A percentile compares a stretch with the other conserved stretches of the same genome.
These are phyloP conservation scores for Sorex araneus DNA, from an alignment of 2,113 vertebrate genomes.

Conservation along the genomic window DNA sequence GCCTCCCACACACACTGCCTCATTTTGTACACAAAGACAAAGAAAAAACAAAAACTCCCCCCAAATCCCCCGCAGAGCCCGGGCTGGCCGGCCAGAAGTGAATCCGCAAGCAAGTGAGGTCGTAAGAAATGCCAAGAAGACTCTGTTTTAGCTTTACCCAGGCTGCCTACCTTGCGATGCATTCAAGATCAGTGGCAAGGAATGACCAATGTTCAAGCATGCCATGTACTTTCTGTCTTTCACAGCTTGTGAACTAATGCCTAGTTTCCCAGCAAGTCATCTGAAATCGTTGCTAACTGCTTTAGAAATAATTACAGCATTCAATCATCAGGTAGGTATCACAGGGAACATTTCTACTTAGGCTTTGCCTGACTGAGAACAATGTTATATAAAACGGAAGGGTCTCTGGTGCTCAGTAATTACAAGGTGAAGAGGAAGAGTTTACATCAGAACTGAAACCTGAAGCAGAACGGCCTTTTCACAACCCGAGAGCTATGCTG, in stretches of 20 bases:
- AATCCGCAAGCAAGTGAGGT: neutral
- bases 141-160: neutral
- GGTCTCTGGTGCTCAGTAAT: neutral
- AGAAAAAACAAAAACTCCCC: neutral
- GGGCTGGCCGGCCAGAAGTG: neutral
- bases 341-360: constrained; percentile 31
- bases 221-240: neutral
- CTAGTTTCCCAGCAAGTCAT: neutral
- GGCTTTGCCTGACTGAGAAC: constrained; percentile 24
- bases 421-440: constrained; percentile 43
- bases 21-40: neutral
- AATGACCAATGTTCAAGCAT: neutral
- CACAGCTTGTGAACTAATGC: neutral
- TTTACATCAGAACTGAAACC: neutral
- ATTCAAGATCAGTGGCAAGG: constrained; percentile 32
- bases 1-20: too few relatives aligned
- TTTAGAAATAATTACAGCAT: constrained; percentile 51
- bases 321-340: constrained; percentile 47
- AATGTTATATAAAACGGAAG: constrained; percentile 2
- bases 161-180: neutral
- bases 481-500: neutral
- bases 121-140: neutral
- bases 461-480: neutral
- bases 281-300: neutral
- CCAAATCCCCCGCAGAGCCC: neutral